Evolutionary conservation across 2,888 invertebrate genomes (phyloP).

Genomic region (Microctonus aethiopoides): DNA sequence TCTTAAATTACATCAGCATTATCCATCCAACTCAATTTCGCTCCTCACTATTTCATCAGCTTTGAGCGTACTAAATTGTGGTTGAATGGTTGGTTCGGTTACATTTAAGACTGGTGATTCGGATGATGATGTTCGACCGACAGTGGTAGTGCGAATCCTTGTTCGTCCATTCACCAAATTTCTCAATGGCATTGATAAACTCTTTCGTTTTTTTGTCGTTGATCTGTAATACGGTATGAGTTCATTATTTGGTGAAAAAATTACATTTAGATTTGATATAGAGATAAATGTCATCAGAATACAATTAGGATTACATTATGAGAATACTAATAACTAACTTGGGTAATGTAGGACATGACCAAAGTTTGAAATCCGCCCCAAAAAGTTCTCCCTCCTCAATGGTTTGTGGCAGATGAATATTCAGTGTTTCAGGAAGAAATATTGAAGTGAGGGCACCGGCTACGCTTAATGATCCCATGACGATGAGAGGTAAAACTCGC

Average conservation of each 20-base stretch:
- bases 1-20: conserved; percentile 28
- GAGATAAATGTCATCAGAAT: neutral
- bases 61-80: conserved; percentile 36
- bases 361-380: conserved; percentile 71
- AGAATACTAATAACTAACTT: conserved; percentile 43
- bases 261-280: too few species aligned
- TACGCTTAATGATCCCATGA: conserved; percentile 73
- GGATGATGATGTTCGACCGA: conserved; percentile 37
- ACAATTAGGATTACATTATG: neutral
- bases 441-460: conserved; percentile 72
- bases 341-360: conserved; percentile 69
- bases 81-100: conserved; percentile 41
- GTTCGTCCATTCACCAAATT: conserved; percentile 62
- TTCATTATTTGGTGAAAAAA: neutral
- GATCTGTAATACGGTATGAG: conserved; percentile 26
- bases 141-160: conserved; percentile 52
- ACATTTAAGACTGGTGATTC: conserved; percentile 42
- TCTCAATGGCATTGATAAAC: conserved; percentile 58
- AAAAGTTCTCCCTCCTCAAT: conserved; percentile 74
- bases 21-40: conserved; percentile 39
- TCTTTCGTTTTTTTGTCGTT: conserved; percentile 36
- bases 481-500: conserved; percentile 71
- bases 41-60: conserved; percentile 48
- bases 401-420: conserved; percentile 74
- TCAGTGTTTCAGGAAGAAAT: conserved; percentile 74